Conservation (phyloP, 1,140 invertebrate genomes). For the Maconellicoccus hirsutus region DNA sequence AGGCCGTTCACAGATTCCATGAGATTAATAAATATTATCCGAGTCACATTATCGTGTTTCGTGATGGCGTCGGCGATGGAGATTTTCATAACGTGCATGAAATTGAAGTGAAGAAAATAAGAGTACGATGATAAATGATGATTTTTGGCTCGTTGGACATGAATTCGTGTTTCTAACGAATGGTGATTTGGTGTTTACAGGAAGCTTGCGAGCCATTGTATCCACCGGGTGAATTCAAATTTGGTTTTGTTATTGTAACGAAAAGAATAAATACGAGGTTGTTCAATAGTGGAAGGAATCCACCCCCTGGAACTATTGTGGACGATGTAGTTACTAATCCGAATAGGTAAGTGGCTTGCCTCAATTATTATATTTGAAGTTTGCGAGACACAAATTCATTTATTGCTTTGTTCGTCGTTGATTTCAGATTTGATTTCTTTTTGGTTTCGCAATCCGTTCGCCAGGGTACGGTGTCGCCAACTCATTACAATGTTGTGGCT, state of each 20-base stretch:
- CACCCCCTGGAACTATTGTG: slow-evolving; percentile 70
- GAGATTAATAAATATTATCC: slow-evolving; percentile 39
- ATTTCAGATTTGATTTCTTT: slow-evolving; percentile 64
- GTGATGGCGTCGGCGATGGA: slow-evolving; percentile 75
- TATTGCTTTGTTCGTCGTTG: not conserved
- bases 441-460: slow-evolving; percentile 60
- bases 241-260: slow-evolving; percentile 55
- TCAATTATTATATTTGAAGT: not conserved
- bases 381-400: not conserved
- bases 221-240: not conserved
- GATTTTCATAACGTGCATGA: slow-evolving; percentile 54
- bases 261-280: slow-evolving; percentile 61
- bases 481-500: slow-evolving; percentile 63
- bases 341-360: slow-evolving; percentile 42
- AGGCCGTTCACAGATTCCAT: slow-evolving; percentile 44
- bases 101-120: slow-evolving; percentile 43
- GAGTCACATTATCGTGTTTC: slow-evolving; percentile 50
- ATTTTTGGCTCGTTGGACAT: too few species aligned
- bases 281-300: slow-evolving; percentile 50
- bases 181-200: not conserved
- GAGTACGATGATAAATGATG: too few species aligned
- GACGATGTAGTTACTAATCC: slow-evolving; percentile 74
- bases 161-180: not conserved
- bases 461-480: slow-evolving; percentile 70
- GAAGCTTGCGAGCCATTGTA: not conserved